Evolutionary conservation across 92 coral and sea anemone species (phyloP).

Genomic region (Muricea muricata): DNA sequence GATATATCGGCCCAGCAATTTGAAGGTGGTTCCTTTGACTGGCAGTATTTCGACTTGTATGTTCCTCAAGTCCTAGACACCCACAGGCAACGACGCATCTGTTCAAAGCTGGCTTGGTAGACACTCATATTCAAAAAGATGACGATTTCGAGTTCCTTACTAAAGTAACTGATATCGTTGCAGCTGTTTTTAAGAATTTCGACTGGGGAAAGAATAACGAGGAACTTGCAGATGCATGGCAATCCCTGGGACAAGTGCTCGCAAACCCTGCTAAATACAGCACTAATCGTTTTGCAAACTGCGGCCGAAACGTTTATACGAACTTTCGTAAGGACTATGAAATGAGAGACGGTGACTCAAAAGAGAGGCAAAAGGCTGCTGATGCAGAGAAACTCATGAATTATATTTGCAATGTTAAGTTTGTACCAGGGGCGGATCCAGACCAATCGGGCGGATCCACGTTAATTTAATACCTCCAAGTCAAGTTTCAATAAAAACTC

Average conservation of each 20-base stretch:
- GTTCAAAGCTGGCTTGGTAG: not conserved
- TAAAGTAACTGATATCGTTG: not conserved
- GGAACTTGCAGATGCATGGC: not conserved
- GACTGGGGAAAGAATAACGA: not conserved
- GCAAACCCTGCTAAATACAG: not conserved
- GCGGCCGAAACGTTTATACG: not conserved
- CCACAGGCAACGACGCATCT: not conserved
- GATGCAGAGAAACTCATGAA: conserved; percentile 1
- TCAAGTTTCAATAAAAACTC: no score
- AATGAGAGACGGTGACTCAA: not conserved
- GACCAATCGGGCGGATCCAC: no score
- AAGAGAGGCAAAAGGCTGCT: not conserved
- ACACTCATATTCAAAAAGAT: not conserved
- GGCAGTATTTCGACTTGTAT: not conserved
- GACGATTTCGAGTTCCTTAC: not conserved
- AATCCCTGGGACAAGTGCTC: not conserved
- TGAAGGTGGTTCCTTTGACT: not conserved
- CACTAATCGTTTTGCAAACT: not conserved
- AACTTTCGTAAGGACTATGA: conserved; percentile 8
- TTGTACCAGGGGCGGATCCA: no score
- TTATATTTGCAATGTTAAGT: not conserved
- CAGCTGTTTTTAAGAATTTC: not conserved
- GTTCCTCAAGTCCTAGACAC: not conserved
- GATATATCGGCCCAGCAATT: not conserved
- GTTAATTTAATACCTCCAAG: no score